Conservation (phyloP, 1,140 invertebrate species). For the Eumeta japonica region DNA sequence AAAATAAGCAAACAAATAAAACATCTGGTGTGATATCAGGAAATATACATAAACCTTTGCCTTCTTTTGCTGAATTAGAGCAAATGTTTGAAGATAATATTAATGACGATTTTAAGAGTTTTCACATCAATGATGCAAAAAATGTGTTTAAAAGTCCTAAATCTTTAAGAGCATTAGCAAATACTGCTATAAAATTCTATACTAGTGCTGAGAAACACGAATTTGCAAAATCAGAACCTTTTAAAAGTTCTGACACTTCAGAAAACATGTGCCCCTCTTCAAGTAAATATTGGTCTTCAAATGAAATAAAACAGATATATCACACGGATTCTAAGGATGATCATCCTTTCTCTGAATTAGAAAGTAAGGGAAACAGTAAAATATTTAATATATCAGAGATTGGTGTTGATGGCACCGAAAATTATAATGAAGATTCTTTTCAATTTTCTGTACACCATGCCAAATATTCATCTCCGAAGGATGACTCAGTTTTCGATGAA, state of each 20-base stretch:
- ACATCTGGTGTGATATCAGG: conserved; percentile 2
- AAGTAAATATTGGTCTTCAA: conserved; percentile 7
- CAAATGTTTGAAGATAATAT: conserved; percentile 17
- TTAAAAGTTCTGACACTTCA: too few relatives aligned
- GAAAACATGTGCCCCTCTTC: too few relatives aligned
- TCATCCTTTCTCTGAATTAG: too few relatives aligned
- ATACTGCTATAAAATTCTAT: conserved; percentile 7
- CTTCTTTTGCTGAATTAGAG: conserved; percentile 17
- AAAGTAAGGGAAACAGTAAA: too few relatives aligned
- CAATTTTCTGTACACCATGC: too few relatives aligned
- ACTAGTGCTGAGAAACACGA: too few relatives aligned
- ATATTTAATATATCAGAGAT: conserved; percentile 5
- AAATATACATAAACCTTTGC: conserved; percentile 13
- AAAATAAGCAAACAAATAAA: neutral
- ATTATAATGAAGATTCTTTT: conserved; percentile 8
- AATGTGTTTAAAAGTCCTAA: conserved; percentile 1
- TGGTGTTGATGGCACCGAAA: conserved; percentile 8
- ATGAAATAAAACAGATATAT: conserved; percentile 9
- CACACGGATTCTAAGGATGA: conserved; percentile 14
- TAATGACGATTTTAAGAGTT: conserved; percentile 7
- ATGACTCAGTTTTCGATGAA: conserved; percentile 5
- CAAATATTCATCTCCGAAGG: too few relatives aligned
- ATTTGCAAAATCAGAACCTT: too few relatives aligned
- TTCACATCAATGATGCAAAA: conserved; percentile 1
- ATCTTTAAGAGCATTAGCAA: conserved; percentile 6